Base-by-base conservation (phyloP, 2,888 invertebrate species). In the Myopa tessellatipennis region DNA sequence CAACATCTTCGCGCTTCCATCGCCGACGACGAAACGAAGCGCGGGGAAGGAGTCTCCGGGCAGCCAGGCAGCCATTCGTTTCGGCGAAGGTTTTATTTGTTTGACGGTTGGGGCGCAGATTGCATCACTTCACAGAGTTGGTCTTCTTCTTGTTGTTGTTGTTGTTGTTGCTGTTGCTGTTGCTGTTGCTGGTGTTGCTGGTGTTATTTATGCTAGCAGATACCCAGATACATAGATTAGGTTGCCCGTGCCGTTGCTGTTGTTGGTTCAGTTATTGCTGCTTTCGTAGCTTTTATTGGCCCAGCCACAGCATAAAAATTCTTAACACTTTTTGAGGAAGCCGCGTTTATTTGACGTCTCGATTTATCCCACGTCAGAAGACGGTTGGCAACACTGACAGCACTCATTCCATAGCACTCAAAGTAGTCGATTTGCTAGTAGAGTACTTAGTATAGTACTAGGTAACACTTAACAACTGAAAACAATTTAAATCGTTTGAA, bases 61-160 rank as follows among this genome's bases (percentile, higher is more conserved):
- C 45, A 6, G 45, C 45, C 26, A 26, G 26, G 26, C 26, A 18
- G 7, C 45, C 26, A 69, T 18, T 18, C 50, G 50, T 12, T 18
- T 50, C 50, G 36, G 14, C 26, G 50, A 36, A 34, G 52, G 52
- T 50, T 73, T 61, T 72, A 14, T 72, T 26, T 45, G 40, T 36
- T 40, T 38, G 72, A 6, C 38, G 61, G 34, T 18, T 16, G 65
- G 65, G 36, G 5, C 65, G 65, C 36, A 50, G 72, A 61, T 73
- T 73, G 61, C 60, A 73, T 73, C 72, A 73, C 45, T 73, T 73
- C 72, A 34, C 38, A 61, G n/a, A 12, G 67, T 50, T 8, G 50
- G 18, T 26, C 18, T 36, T 67, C 4, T 5, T 45, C 14, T 58
- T 58, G 38, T 60, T 72, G 34, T 55, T 40, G 18, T 71, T 58